Base-by-base conservation (phyloP, 2,113 vertebrate genomes). In the Cinclus cinclus region DNA sequence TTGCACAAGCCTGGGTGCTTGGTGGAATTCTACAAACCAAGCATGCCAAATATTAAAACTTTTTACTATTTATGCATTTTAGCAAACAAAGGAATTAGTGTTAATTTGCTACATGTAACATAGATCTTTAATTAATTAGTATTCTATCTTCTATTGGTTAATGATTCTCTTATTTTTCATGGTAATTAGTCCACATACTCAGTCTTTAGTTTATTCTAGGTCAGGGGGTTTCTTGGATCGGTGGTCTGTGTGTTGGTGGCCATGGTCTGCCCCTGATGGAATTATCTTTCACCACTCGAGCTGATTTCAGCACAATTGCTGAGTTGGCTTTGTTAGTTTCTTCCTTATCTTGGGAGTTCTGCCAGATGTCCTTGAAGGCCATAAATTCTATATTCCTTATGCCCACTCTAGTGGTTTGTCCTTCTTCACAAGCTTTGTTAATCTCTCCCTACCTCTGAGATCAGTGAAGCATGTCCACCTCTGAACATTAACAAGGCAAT, bases 261-360 rank as follows among this genome's bases (percentile, higher is more conserved):
- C 18, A 15, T 1, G 0, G 42, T 60, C 37, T 52, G 20, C 12
- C 55, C 15, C 20, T 50, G 20, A 3, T 1, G 2, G 44, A 41
- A 41, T 59, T 41, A 9, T 14, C 15, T 47, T 59, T 41, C n/a
- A 22, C 30, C 30, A 15, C 15, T 49, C 23, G 64, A n/a, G 35
- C 18, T 41, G 30, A 41, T 59, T 41, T 59, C 25, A 70, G 5
- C 65, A 19, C 30, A 15, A 18, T 33, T 82, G 15, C 44, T 50
- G 30, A 23, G 11, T 30, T 82, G 24, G 2, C 44, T 70, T 59
- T 82, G 35, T 68, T n/a, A 9, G 4, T 49, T 69, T 69, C 35
- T 50, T 41, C 65, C 35, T 47, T 22, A 47, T 47, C 19, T 47
- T 60, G 42, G 46, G 46, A 47, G 11, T 47, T 47, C 46, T 47